Base-by-base conservation (phyloP, 2,888 invertebrate genomes). In the Mystacides longicornis region DNA sequence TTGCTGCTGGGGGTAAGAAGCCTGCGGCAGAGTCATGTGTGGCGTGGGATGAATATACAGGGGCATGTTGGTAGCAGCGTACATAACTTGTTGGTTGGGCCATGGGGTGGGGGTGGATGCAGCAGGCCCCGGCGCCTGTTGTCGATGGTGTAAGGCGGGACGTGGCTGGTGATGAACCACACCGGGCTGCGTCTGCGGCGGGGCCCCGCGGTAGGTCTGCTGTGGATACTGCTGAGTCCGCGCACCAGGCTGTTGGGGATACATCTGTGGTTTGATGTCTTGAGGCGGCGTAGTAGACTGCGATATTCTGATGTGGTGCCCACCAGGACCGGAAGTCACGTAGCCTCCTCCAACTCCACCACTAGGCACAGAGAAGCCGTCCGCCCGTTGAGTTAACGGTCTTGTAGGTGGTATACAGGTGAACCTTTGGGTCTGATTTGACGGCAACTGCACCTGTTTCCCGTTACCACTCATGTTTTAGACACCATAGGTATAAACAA, bases 401-500 rank as follows among this genome's bases (percentile, higher is more conserved):
- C 72, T 78, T 80, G 77, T 79, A n/a, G n/a, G n/a, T 80, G 77
- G 79, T 77, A 77, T 79, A 81, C 73, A 68, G 57, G 63, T 68
- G 63, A 64, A 66, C 51, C 64, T 68, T 60, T 58, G 64, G 55
- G 66, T 63, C 46, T 66, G 67, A 60, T 67, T 68, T 59, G 64
- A 68, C 63, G 64, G 65, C 57, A 63, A 66, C 65, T 58, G 60
- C 67, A 66, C 61, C 61, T 58, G 60, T 69, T 59, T 82, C 73
- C 79, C 81, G 75, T 81, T 82, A 71, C 79, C 78, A 74, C 81
- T 82, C 82, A 82, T 82, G 72, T 55, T 52, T 58, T 49, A 52
- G 49, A 55, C 55, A 57, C 57, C 57, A 57, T 57, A 57, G 57
- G 57, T 54, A 51, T 56, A 27, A 48, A n/a, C 37, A 54, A 37